phyloP scores from a whole-genome alignment of 2,888 invertebrate species.

The Orthosia incerta region DNA sequence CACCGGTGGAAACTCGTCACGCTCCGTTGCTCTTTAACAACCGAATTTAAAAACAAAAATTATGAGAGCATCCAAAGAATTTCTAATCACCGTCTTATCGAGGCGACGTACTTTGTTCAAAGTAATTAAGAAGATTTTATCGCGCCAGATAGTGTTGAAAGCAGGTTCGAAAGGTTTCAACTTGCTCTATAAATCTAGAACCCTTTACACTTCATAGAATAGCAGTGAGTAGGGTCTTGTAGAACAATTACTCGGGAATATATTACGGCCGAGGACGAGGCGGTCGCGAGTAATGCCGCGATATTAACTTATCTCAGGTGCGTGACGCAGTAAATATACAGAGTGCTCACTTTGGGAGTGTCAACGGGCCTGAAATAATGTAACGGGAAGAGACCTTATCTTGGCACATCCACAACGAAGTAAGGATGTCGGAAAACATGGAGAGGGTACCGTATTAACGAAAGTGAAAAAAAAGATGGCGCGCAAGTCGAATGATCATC shows the following conservation, averaged over 20 bases:
- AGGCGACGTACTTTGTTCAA: constrained; percentile 67
- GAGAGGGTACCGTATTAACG: constrained; percentile 39
- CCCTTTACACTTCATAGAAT: constrained; percentile 88
- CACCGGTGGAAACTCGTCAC: constrained; percentile 55
- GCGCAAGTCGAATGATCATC: constrained; percentile 54
- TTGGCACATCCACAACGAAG: constrained; percentile 57
- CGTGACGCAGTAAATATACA: constrained; percentile 75
- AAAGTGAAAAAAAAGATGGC: constrained; percentile 43
- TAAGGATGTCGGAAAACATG: constrained; percentile 53
- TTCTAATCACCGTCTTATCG: constrained; percentile 71
- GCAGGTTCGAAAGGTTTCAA: constrained; percentile 77
- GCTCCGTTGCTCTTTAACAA: constrained; percentile 58
- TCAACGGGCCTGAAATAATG: constrained; percentile 69
- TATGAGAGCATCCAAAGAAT: constrained; percentile 70
- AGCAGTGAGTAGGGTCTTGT: constrained; percentile 81
- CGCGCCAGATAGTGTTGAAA: constrained; percentile 76
- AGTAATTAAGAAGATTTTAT: constrained; percentile 83
- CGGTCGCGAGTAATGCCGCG: constrained; percentile 76
- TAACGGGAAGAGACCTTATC: constrained; percentile 60
- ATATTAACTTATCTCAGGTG: constrained; percentile 86
- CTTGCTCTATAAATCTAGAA: constrained; percentile 85
- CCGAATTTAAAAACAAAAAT: constrained; percentile 65
- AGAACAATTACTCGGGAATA: constrained; percentile 85
- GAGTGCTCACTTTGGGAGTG: constrained; percentile 72
- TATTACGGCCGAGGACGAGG: constrained; percentile 71